Conservation (phyloP, 2,113 vertebrate genomes). For the Campylomormyrus tamandua region DNA sequence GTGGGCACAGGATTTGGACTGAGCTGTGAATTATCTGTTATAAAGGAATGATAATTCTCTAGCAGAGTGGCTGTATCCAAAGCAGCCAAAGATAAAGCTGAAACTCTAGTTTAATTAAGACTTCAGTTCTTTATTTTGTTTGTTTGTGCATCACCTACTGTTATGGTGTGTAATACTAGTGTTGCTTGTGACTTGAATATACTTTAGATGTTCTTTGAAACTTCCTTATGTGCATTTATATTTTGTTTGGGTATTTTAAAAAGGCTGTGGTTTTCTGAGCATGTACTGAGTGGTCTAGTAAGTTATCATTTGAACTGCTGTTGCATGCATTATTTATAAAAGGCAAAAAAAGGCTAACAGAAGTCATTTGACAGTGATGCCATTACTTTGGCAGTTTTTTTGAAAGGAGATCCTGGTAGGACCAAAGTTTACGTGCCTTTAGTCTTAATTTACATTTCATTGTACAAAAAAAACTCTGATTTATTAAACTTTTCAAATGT, state of each 20-base stretch:
- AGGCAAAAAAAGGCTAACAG: constrained; percentile 55
- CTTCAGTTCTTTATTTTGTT: constrained; percentile 65
- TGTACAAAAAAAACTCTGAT: constrained; percentile 74
- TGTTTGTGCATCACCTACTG: constrained; percentile 60
- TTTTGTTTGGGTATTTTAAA: constrained; percentile 71
- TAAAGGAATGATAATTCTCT: constrained; percentile 14
- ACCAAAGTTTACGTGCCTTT: constrained; percentile 99
- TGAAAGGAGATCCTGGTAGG: constrained; percentile 83
- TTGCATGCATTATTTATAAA: constrained; percentile 73
- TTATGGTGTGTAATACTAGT: constrained; percentile 69
- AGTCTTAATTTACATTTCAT: constrained; percentile 90
- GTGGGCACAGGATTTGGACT: background rate
- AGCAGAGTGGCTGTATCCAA: constrained; percentile 12
- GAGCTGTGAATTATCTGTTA: constrained; percentile 21
- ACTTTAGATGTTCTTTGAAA: constrained; percentile 74
- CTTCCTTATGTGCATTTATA: constrained; percentile 75
- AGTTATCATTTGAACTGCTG: constrained; percentile 63
- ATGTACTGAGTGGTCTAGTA: constrained; percentile 77
- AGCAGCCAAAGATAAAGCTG: constrained; percentile 16
- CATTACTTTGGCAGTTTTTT: constrained; percentile 76
- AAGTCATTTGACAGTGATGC: constrained; percentile 72
- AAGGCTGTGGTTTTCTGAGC: constrained; percentile 82
- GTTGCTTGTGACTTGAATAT: constrained; percentile 76
- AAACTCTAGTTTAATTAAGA: constrained; percentile 12
- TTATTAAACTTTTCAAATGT: constrained; percentile 80